Conservation (phyloP, 2,797 vertebrate genomes). For the Gobio occitaniae region DNA sequence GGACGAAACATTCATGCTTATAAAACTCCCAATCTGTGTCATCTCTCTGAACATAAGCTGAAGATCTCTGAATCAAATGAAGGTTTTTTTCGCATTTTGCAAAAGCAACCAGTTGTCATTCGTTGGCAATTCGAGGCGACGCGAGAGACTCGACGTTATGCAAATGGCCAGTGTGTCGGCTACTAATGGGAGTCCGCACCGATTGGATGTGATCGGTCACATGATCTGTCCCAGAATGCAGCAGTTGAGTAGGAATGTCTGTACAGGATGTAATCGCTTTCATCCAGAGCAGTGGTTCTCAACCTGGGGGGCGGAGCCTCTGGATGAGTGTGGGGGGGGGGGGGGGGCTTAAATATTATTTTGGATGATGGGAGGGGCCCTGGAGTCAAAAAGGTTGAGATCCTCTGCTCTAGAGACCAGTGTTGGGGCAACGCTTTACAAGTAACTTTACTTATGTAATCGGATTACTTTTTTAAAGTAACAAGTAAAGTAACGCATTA, state of each 20-base stretch:
- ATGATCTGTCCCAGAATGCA: neutral
- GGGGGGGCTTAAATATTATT: too few species aligned
- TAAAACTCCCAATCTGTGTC: constrained; percentile 51
- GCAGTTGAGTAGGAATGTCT: constrained; percentile 18
- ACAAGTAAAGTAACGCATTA: neutral
- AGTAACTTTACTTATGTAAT: neutral
- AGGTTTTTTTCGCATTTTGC: constrained; percentile 4
- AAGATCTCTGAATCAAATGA: constrained; percentile 3
- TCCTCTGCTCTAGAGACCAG: neutral
- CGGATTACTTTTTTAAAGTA: neutral
- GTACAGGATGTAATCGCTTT: constrained; percentile 12
- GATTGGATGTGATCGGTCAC: neutral
- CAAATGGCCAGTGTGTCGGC: constrained; percentile 22
- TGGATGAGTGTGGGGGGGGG: neutral
- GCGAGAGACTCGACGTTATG: neutral
- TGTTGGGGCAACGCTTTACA: neutral
- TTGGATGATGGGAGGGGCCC: too few species aligned
- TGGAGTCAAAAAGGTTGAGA: neutral
- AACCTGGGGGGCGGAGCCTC: neutral
- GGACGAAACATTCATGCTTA: constrained; percentile 39
- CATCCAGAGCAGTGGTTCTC: too few species aligned
- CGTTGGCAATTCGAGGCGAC: neutral
- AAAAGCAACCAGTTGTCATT: neutral
- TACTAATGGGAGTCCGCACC: neutral
- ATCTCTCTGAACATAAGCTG: constrained; percentile 38